phyloP scores from a whole-genome alignment of 2,888 invertebrate genomes.

The Cantharis lateralis region DNA sequence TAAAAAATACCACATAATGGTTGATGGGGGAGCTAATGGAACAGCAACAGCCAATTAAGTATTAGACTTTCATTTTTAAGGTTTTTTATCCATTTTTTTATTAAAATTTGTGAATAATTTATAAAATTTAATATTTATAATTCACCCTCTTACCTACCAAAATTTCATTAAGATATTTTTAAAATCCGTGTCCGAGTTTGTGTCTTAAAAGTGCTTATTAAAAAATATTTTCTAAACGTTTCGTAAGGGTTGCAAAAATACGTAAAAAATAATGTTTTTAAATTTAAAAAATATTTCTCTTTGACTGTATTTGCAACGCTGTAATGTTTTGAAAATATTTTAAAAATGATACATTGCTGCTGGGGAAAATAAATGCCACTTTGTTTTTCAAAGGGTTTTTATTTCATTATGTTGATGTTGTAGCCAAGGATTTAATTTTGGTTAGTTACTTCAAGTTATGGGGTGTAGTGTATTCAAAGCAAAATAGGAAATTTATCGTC shows the following conservation, averaged over 20 bases:
- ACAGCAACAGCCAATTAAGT: no score
- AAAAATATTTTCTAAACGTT: neutral
- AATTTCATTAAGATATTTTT: no score
- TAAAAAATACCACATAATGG: no score
- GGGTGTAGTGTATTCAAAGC: constrained; percentile 4
- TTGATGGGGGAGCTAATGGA: no score
- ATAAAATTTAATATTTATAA: no score
- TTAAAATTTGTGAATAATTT: no score
- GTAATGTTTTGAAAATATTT: neutral
- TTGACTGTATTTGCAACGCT: neutral
- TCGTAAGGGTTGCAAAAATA: neutral
- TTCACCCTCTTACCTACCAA: no score
- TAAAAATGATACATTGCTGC: neutral
- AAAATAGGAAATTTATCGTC: constrained; percentile 4
- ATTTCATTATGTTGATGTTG: constrained; percentile 1
- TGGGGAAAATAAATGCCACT: neutral
- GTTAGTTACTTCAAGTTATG: constrained; percentile 12
- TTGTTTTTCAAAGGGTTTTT: constrained; percentile 1
- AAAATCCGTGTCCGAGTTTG: no score
- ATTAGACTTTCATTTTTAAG: no score
- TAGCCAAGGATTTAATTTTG: constrained; percentile 11
- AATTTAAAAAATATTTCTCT: neutral
- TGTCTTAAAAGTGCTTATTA: no score
- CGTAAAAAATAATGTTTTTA: no score
- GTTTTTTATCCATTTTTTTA: no score